Conservation (phyloP, 1,140 invertebrate species). For the Drosophila bocqueti region DNA sequence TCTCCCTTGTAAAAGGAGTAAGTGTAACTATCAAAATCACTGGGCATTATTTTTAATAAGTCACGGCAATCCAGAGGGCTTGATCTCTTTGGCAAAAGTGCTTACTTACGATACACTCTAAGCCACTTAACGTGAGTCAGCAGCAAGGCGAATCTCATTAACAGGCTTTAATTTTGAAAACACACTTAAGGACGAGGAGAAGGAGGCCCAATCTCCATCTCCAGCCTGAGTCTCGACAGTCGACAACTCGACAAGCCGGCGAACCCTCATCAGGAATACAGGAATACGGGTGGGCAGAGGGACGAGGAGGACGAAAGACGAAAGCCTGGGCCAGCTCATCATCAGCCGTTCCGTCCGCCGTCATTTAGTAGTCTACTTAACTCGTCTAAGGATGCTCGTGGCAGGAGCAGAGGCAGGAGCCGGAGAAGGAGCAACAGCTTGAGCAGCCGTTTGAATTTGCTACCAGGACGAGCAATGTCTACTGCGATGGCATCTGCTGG, state of each 20-base stretch:
- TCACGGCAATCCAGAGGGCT: conserved; percentile 31
- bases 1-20: neutral
- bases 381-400: conserved; percentile 75
- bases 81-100: conserved; percentile 63
- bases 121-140: conserved; percentile 82
- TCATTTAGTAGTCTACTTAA: conserved; percentile 84
- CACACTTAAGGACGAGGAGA: conserved; percentile 72
- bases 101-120: conserved; percentile 79
- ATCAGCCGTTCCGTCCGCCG: conserved; percentile 43
- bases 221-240: conserved; percentile 28
- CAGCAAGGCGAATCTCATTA: conserved; percentile 83
- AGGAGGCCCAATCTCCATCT: conserved; percentile 15
- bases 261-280: conserved; percentile 53
- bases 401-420: conserved; percentile 46
- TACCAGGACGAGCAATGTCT: conserved; percentile 36
- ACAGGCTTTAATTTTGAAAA: conserved; percentile 83
- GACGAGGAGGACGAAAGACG: neutral
- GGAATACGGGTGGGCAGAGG: conserved; percentile 14
- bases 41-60: conserved; percentile 78
- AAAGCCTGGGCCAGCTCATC: conserved; percentile 48
- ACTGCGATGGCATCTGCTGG: conserved; percentile 67
- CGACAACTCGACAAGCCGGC: conserved; percentile 53
- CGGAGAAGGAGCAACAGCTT: conserved; percentile 60
- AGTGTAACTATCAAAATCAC: conserved; percentile 48
- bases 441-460: conserved; percentile 70